Evolutionary conservation across 2,888 invertebrate species (phyloP).

Genomic region (Eustalomyia histrio): DNA sequence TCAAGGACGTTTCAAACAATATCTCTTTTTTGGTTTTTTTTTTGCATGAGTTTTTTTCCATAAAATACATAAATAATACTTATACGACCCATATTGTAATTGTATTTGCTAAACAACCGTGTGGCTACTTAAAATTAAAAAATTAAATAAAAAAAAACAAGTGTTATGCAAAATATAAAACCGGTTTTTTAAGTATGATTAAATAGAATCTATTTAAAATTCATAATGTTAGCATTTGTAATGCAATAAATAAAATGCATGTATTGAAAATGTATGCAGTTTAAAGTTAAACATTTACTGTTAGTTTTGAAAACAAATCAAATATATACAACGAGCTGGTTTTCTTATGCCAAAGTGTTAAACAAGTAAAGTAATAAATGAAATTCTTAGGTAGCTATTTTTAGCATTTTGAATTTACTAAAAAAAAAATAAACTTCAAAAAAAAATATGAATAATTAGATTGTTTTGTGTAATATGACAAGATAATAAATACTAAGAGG

Average conservation of each 20-base stretch:
- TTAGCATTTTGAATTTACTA: not conserved
- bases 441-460: not conserved
- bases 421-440: not conserved
- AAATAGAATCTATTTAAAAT: constrained; percentile 61
- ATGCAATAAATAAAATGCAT: constrained; percentile 1
- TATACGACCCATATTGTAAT: not conserved
- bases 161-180: constrained; percentile 60
- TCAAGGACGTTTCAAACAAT: constrained; percentile 30
- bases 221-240: constrained; percentile 42
- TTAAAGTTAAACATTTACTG: not conserved
- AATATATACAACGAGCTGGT: not conserved
- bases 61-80: not conserved
- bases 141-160: too few relatives aligned
- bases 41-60: not conserved
- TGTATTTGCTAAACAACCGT: not conserved
- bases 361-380: not conserved
- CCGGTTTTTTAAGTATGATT: constrained; percentile 54
- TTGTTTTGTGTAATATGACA: not conserved
- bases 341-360: not conserved
- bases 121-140: not conserved
- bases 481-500: not conserved
- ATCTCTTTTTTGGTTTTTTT: not conserved
- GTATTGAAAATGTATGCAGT: not conserved
- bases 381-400: not conserved
- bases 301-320: not conserved